Evolutionary conservation across 1,140 invertebrate genomes (phyloP).

Genomic region (Glomeris maerens): DNA sequence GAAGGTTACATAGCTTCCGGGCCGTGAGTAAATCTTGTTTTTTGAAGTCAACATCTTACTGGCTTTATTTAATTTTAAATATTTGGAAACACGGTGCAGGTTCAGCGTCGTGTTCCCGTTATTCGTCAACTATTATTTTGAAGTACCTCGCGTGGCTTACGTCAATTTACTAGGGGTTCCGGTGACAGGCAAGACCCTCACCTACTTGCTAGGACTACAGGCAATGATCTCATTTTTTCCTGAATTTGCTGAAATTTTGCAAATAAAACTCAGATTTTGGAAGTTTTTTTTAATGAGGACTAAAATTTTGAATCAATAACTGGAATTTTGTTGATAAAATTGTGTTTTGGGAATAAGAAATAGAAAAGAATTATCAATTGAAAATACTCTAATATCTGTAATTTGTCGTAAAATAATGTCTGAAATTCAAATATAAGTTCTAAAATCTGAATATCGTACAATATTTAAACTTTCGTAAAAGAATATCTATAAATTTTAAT

Average conservation of each 20-base stretch:
- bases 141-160: conserved; percentile 38
- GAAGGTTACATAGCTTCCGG: conserved; percentile 33
- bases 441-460: too few species aligned
- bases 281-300: neutral
- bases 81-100: conserved; percentile 19
- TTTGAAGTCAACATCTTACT: neutral
- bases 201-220: conserved; percentile 40
- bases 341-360: too few species aligned
- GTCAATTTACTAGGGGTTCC: conserved; percentile 37
- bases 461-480: too few species aligned
- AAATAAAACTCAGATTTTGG: neutral
- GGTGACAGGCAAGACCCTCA: conserved; percentile 40
- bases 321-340: too few species aligned
- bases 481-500: too few species aligned
- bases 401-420: too few species aligned
- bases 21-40: conserved; percentile 26
- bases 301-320: too few species aligned
- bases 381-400: too few species aligned
- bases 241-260: neutral
- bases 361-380: too few species aligned
- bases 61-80: neutral
- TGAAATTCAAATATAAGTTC: too few species aligned
- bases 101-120: conserved; percentile 35
- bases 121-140: conserved; percentile 37
- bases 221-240: conserved; percentile 16